Conservation (phyloP, 2,888 invertebrate species). For the Schizotus pectinicornis region DNA sequence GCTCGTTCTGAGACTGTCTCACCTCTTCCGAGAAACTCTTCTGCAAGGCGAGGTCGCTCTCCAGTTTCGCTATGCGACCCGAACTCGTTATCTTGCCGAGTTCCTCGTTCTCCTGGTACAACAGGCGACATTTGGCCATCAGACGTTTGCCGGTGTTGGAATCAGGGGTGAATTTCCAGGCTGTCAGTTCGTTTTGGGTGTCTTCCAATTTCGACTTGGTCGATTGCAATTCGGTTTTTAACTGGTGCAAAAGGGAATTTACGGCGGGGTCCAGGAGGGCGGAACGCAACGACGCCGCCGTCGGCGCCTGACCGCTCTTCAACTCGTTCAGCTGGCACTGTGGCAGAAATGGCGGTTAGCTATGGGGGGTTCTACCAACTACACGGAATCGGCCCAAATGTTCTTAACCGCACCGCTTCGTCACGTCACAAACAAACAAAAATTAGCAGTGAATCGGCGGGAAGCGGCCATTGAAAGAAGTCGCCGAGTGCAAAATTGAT, state of each 20-base stretch:
- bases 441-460: neutral
- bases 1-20: conserved; percentile 94
- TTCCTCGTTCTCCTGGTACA: conserved; percentile 98
- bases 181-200: conserved; percentile 95
- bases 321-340: conserved; percentile 94
- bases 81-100: conserved; percentile 94
- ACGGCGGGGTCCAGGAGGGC: conserved; percentile 94
- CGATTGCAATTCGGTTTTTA: conserved; percentile 88
- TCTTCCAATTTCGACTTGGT: conserved; percentile 92
- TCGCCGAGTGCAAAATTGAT: too few species aligned
- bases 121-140: conserved; percentile 94
- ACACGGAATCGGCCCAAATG: neutral
- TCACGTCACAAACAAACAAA: neutral
- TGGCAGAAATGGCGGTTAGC: conserved; percentile 13
- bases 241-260: conserved; percentile 88
- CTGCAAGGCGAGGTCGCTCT: conserved; percentile 93
- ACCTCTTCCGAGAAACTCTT: conserved; percentile 96
- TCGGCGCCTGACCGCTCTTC: conserved; percentile 86
- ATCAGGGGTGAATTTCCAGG: conserved; percentile 99
- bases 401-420: neutral
- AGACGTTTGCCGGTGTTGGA: conserved; percentile 97
- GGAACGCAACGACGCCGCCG: conserved; percentile 75
- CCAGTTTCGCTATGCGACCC: conserved; percentile 92
- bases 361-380: neutral
- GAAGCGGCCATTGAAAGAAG: neutral